Evolutionary conservation across 2,113 vertebrate species (phyloP).

Genomic region (Pelmatolapia mariae): DNA sequence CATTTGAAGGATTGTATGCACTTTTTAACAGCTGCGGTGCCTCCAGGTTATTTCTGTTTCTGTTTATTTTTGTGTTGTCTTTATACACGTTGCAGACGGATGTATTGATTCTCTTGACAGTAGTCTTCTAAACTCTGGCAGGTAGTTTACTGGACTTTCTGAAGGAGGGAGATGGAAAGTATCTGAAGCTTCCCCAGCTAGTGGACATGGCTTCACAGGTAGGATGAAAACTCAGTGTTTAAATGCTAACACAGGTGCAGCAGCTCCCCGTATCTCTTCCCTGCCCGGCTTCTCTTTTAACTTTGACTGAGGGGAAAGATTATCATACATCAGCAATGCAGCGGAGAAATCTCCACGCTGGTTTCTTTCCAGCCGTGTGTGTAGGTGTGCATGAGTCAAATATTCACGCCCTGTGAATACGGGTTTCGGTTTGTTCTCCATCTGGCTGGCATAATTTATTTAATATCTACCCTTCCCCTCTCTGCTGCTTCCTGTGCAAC

Average conservation of each 20-base stretch:
- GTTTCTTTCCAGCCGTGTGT: not conserved
- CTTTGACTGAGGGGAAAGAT: not conserved
- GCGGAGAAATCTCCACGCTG: not conserved
- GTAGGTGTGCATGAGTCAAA: not conserved
- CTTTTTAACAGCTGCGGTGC: not conserved
- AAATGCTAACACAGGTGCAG: not conserved
- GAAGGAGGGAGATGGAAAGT: conserved; percentile 95
- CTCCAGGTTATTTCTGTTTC: not conserved
- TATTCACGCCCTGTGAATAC: not conserved
- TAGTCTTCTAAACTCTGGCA: conserved; percentile 40
- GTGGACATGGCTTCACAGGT: conserved; percentile 99
- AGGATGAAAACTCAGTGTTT: conserved; percentile 5
- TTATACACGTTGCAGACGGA: not conserved
- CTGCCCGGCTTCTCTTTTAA: not conserved
- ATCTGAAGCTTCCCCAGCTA: conserved; percentile 93
- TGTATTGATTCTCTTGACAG: not conserved
- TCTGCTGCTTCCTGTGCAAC: not conserved
- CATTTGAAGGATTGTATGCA: not conserved
- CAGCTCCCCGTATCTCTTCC: not conserved
- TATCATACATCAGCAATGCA: not conserved
- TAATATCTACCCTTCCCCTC: conserved; percentile 9
- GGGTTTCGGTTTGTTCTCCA: conserved; percentile 19
- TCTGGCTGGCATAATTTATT: conserved; percentile 45
- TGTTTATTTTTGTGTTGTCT: not conserved
- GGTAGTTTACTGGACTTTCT: conserved; percentile 96